Evolutionary conservation across 30 jellyfish, hydroid and myxozoan genomes (phyloP), one percentile per base, ranked within the genome.

Genomic region (Cassiopea xamachana): DNA sequence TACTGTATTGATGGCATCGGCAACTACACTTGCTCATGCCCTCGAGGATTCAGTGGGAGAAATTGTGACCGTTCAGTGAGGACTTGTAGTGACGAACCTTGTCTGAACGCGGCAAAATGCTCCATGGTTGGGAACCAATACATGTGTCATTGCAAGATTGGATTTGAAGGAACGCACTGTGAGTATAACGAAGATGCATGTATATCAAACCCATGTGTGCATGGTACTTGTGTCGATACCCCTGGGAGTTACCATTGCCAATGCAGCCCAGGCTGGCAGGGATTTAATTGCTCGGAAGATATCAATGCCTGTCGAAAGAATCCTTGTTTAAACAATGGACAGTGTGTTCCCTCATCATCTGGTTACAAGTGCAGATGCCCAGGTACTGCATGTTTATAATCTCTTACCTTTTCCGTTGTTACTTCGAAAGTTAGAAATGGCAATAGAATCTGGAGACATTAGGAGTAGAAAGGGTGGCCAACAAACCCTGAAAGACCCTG

Each of bases 1-100:
- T 48, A 46, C 45, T 96, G 99, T 61, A 60, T 81, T 19, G 98
- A 95, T 69, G 97, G 97, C 3, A 69, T 92, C 43, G 84, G 85
- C 78, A 75, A 84, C 50, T 95, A 72, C 82, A 71, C 94, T 1
- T 95, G 99, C 62, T 48, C 83, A 8, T 95, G 99, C 62, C 93
- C 96, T 1, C 46, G 84, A 27, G 99, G 99, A 1, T 92, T 45
- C 80, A 94, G 93, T 19, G 99, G 98, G 2, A 81, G 91, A 74
- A 81, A 80, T 80, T 96, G 99, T 86, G 92, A 87, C 16, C 87
- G 90, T 13, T 17, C 73, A 10, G 94, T 96, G 14, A 91, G 93
- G 46, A 83, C 93, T 17, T 96, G 99, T 75, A 87, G 91, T 45
- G 91, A 81, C 48, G 51, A 49, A 51, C 94, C 98, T 43, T 83